Percentiles rank a stretch among this genome's conserved stretches.
These are phyloP conservation scores for Gymnocheta viridis DNA, from an alignment of 2,888 invertebrate species.

Conservation along the genomic window DNA sequence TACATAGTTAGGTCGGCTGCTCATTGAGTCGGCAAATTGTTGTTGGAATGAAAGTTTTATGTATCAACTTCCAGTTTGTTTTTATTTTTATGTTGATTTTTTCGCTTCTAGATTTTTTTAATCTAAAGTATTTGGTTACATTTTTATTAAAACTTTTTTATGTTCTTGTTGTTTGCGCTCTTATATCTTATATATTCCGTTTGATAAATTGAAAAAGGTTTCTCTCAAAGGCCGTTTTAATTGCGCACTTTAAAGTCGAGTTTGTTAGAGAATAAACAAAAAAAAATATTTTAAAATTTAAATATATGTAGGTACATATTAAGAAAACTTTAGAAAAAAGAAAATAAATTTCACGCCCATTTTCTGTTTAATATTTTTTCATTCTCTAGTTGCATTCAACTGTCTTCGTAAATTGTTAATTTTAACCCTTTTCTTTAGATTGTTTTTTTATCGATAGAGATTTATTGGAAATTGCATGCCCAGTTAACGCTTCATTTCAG, in stretches of 20 bases:
- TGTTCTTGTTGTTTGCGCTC: slow-evolving; percentile 2
- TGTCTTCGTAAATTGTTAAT: slow-evolving; percentile 3
- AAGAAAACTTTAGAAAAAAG: slow-evolving; percentile 18
- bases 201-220: slow-evolving; percentile 36
- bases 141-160: background rate
- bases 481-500: slow-evolving; percentile 59
- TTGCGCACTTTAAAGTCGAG: slow-evolving; percentile 37
- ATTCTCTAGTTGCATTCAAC: background rate
- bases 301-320: background rate
- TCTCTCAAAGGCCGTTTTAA: slow-evolving; percentile 55
- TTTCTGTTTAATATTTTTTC: slow-evolving; percentile 7
- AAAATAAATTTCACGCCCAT: slow-evolving; percentile 49
- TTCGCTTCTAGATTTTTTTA: background rate
- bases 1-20: slow-evolving; percentile 33
- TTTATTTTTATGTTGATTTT: background rate
- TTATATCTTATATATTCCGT: slow-evolving; percentile 46
- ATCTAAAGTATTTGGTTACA: slow-evolving; percentile 57
- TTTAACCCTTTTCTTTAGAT: slow-evolving; percentile 43
- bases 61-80: slow-evolving; percentile 58
- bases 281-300: background rate
- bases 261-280: slow-evolving; percentile 1
- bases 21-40: slow-evolving; percentile 47
- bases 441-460: slow-evolving; percentile 13
- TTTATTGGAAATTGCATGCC: slow-evolving; percentile 55
- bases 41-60: slow-evolving; percentile 51